These are phyloP conservation scores for Onthophagus taurus DNA, from an alignment of 1,140 invertebrate genomes.

Conservation along the genomic window DNA sequence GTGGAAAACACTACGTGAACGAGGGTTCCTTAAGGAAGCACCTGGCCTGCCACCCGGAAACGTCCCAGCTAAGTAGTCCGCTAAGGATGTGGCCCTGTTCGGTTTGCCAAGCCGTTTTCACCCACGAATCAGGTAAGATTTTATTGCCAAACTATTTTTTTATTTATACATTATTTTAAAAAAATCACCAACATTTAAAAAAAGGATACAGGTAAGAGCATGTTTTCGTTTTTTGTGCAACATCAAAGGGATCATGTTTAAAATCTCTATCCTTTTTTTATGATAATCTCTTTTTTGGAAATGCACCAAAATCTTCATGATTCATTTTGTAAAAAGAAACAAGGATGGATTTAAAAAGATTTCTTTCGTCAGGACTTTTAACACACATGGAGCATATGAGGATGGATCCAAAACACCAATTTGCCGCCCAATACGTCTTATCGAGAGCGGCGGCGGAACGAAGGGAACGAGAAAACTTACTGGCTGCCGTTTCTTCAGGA, in stretches of 20 bases:
- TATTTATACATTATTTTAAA: constrained; percentile 2
- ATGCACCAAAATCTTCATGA: too few relatives aligned
- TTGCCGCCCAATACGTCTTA: constrained; percentile 86
- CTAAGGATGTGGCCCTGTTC: constrained; percentile 90
- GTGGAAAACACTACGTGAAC: constrained; percentile 91
- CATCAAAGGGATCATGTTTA: too few relatives aligned
- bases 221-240: too few relatives aligned
- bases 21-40: constrained; percentile 88
- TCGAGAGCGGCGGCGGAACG: constrained; percentile 82
- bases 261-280: too few relatives aligned
- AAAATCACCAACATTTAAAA: too few relatives aligned
- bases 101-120: constrained; percentile 88
- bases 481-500: constrained; percentile 54
- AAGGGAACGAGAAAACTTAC: constrained; percentile 66
- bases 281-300: too few relatives aligned
- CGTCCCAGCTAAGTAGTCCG: constrained; percentile 72
- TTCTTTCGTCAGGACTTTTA: constrained; percentile 63
- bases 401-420: constrained; percentile 94
- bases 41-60: constrained; percentile 85
- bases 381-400: constrained; percentile 95
- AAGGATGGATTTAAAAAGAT: too few relatives aligned
- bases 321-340: too few relatives aligned
- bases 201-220: too few relatives aligned
- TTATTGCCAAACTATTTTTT: background rate
- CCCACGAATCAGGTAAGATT: constrained; percentile 76